Evolutionary conservation across 2,113 vertebrate species (phyloP), one percentile per base, ranked within the genome.

Genomic region (Corvus cornix): DNA sequence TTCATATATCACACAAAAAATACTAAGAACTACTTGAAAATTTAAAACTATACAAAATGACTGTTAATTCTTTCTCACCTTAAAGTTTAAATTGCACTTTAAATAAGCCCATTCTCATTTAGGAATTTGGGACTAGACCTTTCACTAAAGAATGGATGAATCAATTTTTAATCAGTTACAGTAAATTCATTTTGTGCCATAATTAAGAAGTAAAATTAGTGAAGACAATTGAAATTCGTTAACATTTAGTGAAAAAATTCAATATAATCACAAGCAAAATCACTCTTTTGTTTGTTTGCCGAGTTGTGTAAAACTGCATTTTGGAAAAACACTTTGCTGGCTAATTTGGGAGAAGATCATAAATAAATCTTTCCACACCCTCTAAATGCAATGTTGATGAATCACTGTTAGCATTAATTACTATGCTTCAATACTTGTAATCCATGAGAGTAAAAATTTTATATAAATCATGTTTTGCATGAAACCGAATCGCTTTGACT

Each of bases 171-270:
- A 92, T 96, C n/a, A 85, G 35, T 19, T 77, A 31, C 46, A 49
- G 16, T 84, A 79, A 66, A 46, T 90, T 83, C 70, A 84, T n/a
- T 84, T 62, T 85, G 59, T 52, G 19, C 19, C 16, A 1, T 89
- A 87, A 96, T 95, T 92, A 92, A 88, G 73, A 96, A 91, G 39
- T 79, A 82, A 94, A 96, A 89, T 74, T 56, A 93, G 89, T 10
- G 23, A 30, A 85, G n/a, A 58, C 52, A 90, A 91, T 89, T 84
- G 91, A 90, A 94, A 90, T 82, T 88, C 27, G 74, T 95, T 96
- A 91, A 74, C 37, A 44, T 73, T 80, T 46, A 39, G 33, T 48
- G 48, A 48, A 78, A 87, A 82, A 79, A 68, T 17, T 80, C 35
- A 60, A 9, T 92, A 87, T 79, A 49, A 84, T 89, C 70, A 81